Evolutionary conservation across 2,888 invertebrate genomes (phyloP).

Genomic region (Eulithis testata): DNA sequence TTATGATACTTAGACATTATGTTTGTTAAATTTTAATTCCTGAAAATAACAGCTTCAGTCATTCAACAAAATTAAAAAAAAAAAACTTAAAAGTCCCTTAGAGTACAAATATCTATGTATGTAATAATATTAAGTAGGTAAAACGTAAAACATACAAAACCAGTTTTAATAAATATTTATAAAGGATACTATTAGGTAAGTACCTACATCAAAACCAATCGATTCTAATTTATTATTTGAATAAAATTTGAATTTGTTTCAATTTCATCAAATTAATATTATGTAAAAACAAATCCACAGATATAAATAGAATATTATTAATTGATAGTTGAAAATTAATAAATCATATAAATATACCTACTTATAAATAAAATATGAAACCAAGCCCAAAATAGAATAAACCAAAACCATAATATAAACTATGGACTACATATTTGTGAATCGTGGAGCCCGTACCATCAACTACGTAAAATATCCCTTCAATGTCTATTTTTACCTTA

Average conservation of each 20-base stretch:
- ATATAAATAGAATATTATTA: neutral
- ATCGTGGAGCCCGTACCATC: neutral
- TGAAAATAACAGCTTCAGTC: no score
- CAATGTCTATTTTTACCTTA: constrained; percentile 44
- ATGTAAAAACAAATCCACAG: no score
- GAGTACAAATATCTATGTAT: neutral
- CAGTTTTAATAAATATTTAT: constrained; percentile 21
- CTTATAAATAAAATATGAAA: neutral
- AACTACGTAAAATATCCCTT: constrained; percentile 30
- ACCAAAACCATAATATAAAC: neutral
- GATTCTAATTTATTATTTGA: constrained; percentile 25
- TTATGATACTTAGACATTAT: no score
- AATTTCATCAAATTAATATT: constrained; percentile 21
- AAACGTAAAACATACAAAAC: constrained; percentile 10
- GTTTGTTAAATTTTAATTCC: no score
- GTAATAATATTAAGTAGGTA: neutral
- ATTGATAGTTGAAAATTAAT: no score
- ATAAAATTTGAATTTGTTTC: constrained; percentile 28
- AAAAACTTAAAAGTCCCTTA: neutral
- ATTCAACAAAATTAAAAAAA: no score
- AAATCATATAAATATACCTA: neutral
- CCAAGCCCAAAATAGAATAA: neutral
- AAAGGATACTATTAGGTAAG: neutral
- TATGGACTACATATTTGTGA: neutral
- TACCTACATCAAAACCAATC: constrained; percentile 18